phyloP scores from a whole-genome alignment of 92 coral and sea anemone genomes.

The Pocillopora grandis region DNA sequence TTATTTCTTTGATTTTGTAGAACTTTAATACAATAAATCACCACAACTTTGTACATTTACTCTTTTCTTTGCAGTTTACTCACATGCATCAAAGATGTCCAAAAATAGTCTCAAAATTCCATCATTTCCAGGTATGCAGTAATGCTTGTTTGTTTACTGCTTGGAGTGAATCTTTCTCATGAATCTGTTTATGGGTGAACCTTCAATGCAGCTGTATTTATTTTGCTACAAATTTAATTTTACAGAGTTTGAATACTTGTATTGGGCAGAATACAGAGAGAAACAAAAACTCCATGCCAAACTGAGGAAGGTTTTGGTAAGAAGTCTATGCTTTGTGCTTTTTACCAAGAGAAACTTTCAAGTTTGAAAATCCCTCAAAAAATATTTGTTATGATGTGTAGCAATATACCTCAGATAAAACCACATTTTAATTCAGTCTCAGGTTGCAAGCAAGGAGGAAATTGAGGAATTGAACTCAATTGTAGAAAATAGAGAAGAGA shows the following conservation, averaged over 20 bases:
- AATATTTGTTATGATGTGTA: too few relatives aligned
- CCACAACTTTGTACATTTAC: too few relatives aligned
- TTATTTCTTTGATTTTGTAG: not conserved
- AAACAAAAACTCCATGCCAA: constrained; percentile 78
- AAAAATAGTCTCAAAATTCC: constrained; percentile 90
- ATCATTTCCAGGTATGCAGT: constrained; percentile 67
- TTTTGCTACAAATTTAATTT: not conserved
- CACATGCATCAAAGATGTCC: constrained; percentile 85
- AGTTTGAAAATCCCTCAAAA: too few relatives aligned
- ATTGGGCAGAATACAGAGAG: constrained; percentile 92
- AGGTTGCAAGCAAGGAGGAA: constrained; percentile 60
- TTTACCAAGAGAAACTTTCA: too few relatives aligned
- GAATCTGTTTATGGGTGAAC: too few relatives aligned
- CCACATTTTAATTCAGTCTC: constrained; percentile 35
- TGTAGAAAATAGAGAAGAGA: constrained; percentile 59
- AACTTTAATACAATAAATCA: not conserved
- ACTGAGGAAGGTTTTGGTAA: constrained; percentile 73
- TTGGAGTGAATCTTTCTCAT: not conserved
- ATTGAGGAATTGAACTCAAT: constrained; percentile 60
- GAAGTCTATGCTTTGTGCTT: not conserved
- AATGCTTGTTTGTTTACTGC: not conserved
- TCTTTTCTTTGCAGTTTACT: constrained; percentile 68
- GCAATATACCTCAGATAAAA: too few relatives aligned
- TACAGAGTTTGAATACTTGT: constrained; percentile 91
- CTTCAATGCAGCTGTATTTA: too few relatives aligned